Base-by-base conservation (phyloP, 2,797 vertebrate genomes). In the Neoniphon sammara region DNA sequence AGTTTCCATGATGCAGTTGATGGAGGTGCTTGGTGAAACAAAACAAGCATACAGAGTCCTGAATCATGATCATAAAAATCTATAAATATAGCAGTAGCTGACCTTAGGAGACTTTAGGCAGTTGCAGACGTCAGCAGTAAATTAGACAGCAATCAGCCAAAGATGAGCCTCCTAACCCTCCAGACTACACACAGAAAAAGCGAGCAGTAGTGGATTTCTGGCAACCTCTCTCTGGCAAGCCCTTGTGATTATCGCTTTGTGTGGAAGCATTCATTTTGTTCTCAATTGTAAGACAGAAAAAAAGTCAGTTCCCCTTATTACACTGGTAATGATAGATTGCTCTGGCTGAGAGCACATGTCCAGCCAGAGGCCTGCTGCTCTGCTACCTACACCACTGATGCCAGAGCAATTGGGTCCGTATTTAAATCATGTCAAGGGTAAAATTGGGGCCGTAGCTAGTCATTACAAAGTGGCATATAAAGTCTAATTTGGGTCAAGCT, bases 201-300 rank as follows among this genome's bases (percentile, higher is more conserved):
- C 82, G 84, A 80, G 81, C 72, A 70, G 66, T 44, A 55, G 76
- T 81, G 68, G 72, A 82, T 80, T 86, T 84, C 68, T 86, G 83
- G 87, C 85, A 87, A 63, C 73, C 66, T 83, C 66, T 80, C 71
- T 52, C 84, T 87, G 84, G 86, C 85, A 80, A 81, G 73, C 84
- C 88, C 80, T 88, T 39, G 67, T 91, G 89, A 94, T 93, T 91
- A 92, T 88, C 80, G 82, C 88, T 88, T 83, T 91, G 88, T 88
- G 87, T 89, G 90, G 89, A 94, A 92, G 91, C 81, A 88, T 92
- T 93, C 87, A 93, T 93, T 93, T 93, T 83, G 87, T 80, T 87
- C 86, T 88, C 88, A 89, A 82, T 91, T 92, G 90, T 88, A 91
- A 80, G 87, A 84, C 84, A 86, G 87, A 84, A 88, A 84, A 80